phyloP scores from a whole-genome alignment of 2,113 vertebrate species.

The Peromyscus leucopus region DNA sequence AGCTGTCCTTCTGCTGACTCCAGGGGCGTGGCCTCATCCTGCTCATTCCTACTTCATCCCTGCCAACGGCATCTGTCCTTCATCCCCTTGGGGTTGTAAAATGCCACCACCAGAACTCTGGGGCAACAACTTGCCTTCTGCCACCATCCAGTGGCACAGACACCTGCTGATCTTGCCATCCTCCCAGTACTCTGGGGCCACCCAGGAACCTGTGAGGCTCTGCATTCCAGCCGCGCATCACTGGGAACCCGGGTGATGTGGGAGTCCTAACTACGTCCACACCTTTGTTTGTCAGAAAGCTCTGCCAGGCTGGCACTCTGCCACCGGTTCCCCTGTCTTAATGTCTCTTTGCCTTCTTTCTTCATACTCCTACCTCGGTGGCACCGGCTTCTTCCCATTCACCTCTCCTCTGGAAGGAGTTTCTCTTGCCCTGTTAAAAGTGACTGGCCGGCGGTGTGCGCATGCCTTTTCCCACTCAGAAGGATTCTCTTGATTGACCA shows the following conservation, averaged over 20 bases:
- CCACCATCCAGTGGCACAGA: neutral
- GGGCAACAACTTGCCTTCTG: neutral
- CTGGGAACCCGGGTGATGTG: neutral
- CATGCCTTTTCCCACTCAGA: too few species aligned
- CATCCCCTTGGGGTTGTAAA: neutral
- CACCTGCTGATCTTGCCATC: neutral
- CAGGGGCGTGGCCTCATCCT: neutral
- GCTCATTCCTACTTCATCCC: neutral
- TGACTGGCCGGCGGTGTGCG: too few species aligned
- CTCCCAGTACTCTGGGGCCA: neutral
- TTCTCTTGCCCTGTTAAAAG: conserved; percentile 11
- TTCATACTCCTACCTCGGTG: neutral
- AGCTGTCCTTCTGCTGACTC: neutral
- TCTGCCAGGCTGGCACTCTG: neutral
- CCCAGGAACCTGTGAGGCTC: neutral
- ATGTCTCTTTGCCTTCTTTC: neutral
- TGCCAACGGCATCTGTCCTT: neutral
- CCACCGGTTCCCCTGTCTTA: neutral
- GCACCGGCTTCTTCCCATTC: neutral
- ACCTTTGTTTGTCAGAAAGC: neutral
- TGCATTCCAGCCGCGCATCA: neutral
- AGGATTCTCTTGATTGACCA: too few species aligned
- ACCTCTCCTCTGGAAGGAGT: neutral
- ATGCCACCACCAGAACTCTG: neutral
- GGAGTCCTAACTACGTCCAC: neutral